These are phyloP conservation scores for Hystrix brachyura DNA, from an alignment of 2,113 vertebrate species.

Conservation along the genomic window DNA sequence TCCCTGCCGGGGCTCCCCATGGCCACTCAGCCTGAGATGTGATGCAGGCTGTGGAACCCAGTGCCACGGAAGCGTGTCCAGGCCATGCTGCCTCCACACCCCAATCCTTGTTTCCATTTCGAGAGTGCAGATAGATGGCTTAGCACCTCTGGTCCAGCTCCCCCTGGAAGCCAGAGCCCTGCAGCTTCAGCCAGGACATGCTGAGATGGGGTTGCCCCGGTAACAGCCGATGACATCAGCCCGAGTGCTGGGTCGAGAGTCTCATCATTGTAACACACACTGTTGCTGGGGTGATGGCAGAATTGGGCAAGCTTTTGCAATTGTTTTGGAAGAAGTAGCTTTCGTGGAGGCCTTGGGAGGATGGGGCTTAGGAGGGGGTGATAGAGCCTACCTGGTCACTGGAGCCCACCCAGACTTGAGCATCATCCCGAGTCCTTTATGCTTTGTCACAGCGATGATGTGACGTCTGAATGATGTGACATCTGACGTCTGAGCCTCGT, in stretches of 20 bases:
- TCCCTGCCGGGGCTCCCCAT: background rate
- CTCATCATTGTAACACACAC: background rate
- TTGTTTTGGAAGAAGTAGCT: conserved; percentile 36
- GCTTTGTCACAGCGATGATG: background rate
- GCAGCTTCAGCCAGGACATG: background rate
- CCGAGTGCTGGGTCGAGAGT: conserved; percentile 68
- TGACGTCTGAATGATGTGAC: background rate
- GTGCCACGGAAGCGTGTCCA: background rate
- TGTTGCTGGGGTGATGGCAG: conserved; percentile 67
- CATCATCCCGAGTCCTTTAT: background rate
- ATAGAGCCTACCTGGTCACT: background rate
- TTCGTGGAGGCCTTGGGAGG: background rate
- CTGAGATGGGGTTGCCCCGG: conserved; percentile 62
- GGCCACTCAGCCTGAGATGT: background rate
- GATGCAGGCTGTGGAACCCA: background rate
- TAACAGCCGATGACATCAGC: conserved; percentile 77
- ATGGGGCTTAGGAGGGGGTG: background rate
- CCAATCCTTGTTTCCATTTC: conserved; percentile 17
- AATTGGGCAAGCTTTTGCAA: background rate
- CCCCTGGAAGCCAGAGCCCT: background rate
- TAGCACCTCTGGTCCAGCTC: background rate
- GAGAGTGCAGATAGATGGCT: background rate
- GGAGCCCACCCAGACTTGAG: background rate
- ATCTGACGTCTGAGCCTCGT: background rate
- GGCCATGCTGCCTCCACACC: background rate